These are phyloP conservation scores for Pagrus major DNA, from an alignment of 2,113 vertebrate species.

Conservation along the genomic window DNA sequence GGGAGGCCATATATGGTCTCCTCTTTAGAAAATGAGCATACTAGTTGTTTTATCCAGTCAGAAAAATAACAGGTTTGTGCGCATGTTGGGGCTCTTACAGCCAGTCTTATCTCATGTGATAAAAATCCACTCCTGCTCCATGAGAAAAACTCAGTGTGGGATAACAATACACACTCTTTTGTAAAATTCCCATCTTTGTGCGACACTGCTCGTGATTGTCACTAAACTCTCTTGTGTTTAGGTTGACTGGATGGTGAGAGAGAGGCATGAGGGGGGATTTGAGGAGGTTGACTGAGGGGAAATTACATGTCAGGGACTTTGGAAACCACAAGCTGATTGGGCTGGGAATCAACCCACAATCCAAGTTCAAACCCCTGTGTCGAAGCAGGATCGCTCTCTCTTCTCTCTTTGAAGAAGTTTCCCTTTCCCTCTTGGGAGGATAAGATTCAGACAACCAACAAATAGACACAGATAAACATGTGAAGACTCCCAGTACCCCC, in stretches of 20 bases:
- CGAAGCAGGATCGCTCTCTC: conserved; percentile 46
- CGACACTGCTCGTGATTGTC: conserved; percentile 27
- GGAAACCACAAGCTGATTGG: conserved; percentile 82
- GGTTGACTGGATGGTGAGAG: conserved; percentile 33
- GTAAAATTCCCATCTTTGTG: conserved; percentile 18
- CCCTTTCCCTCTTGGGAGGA: conserved; percentile 65
- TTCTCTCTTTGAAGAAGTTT: conserved; percentile 73
- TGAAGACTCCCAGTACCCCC: conserved; percentile 33
- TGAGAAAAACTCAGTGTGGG: neutral
- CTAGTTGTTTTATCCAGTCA: neutral
- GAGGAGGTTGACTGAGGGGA: conserved; percentile 72
- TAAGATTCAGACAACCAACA: conserved; percentile 75
- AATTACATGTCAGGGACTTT: conserved; percentile 76
- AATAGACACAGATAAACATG: conserved; percentile 73
- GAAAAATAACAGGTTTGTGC: conserved; percentile 18
- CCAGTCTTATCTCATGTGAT: conserved; percentile 13
- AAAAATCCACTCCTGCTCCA: neutral
- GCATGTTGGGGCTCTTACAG: neutral
- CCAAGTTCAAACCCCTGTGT: conserved; percentile 76
- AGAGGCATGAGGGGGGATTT: conserved; percentile 49
- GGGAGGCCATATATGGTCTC: conserved; percentile 36
- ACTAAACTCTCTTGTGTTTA: conserved; percentile 35
- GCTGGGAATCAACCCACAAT: conserved; percentile 78
- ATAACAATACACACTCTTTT: neutral
- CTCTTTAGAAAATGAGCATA: conserved; percentile 27